Base-by-base conservation (phyloP, 2,888 invertebrate genomes). In the Tipula unca region DNA sequence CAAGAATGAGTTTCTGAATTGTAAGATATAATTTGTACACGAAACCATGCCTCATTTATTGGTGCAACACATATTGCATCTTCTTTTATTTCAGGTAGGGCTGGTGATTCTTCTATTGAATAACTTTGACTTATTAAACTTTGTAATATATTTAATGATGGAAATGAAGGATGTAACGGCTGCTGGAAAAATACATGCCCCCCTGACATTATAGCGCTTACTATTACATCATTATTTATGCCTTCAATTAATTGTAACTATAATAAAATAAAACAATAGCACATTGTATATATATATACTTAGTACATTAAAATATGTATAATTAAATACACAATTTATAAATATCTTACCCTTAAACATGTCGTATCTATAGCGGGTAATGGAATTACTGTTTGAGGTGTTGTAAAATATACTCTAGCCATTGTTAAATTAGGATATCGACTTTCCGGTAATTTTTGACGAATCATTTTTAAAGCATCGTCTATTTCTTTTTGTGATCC, bases 121-220 rank as follows among this genome's bases (percentile, higher is more conserved):
- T 99, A 99, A 87, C 95, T 95, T 86, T 93, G 92, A 88, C 94
- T 95, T 95, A 99, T 97, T 89, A 93, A 94, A 88, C 93, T 93
- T 90, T 96, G 96, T 88, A 98, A 93, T 86, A 95, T 92, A 89
- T 95, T 94, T 88, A 99, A 93, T 86, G 95, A 94, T 20, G 96
- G 96, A 92, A 95, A 98, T 83, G 98, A 95, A 5, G 99, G 98
- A 92, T 99, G 99, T 86, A 97, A 95, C 2, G 98, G 98, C 91
- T 98, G 96, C 91, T 99, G 99, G 86, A 99, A 93, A 92, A 99
- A 99, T 89, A 99, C 93, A 90, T 98, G 97, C 82, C 95, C 95
- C 85, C 97, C 96, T 87, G 95, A 94, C 87, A 97, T 94, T 89
- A 98, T 93, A 88, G 96, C 95, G 89, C 96, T 97, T 88, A 99